Percentiles rank a stretch among this genome's conserved stretches.
Evolutionary conservation across 2,113 vertebrate species (phyloP).

Genomic region (Arizona elegans): DNA sequence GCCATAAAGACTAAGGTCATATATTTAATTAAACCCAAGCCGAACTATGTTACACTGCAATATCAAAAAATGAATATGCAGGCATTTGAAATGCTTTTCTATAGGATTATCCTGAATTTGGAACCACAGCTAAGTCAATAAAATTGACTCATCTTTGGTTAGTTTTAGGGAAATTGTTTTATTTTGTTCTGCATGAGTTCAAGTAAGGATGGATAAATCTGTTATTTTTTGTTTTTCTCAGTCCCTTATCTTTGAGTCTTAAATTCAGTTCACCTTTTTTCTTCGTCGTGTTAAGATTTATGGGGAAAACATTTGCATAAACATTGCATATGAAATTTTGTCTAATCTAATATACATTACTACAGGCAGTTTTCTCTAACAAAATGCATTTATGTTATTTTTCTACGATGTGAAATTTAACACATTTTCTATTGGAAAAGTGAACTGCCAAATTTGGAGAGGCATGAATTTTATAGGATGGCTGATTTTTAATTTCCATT

Average conservation of each 20-base stretch:
- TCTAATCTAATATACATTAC: not conserved
- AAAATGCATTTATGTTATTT: not conserved
- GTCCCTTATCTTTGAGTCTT: not conserved
- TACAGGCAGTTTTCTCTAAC: not conserved
- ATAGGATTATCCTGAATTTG: not conserved
- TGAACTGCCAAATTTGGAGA: not conserved
- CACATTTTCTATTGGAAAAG: not conserved
- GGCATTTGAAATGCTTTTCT: not conserved
- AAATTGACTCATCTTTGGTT: not conserved
- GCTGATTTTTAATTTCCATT: not conserved
- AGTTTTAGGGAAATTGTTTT: not conserved
- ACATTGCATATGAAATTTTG: not conserved
- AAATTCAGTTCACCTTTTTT: not conserved
- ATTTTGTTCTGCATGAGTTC: not conserved
- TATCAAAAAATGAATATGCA: not conserved
- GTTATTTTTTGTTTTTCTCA: not conserved
- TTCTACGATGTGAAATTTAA: not conserved
- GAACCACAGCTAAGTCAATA: not conserved
- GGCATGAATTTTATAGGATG: not conserved
- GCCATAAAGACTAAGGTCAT: not conserved
- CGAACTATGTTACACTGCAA: not conserved
- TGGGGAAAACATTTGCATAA: not conserved
- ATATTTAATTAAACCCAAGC: not conserved
- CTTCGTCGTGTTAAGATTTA: not conserved
- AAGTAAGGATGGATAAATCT: not conserved